These are phyloP conservation scores for Clamator glandarius DNA, from an alignment of 2,797 vertebrate species.

Conservation along the genomic window DNA sequence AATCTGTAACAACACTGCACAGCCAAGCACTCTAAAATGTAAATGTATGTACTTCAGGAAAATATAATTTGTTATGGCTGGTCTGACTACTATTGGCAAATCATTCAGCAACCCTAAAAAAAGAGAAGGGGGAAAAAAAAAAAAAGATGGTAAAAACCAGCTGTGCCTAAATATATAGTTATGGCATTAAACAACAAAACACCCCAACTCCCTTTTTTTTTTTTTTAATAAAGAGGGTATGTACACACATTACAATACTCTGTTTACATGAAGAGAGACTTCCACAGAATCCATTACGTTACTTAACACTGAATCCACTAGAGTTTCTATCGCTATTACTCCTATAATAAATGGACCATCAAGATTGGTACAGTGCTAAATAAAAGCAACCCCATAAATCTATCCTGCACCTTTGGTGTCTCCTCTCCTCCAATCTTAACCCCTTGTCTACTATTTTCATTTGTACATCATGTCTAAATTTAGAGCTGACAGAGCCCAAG, in stretches of 20 bases:
- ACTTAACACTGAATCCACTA: background rate
- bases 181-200: background rate
- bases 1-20: background rate
- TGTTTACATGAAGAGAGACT: background rate
- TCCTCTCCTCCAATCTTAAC: background rate
- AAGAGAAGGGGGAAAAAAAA: background rate
- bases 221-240: background rate
- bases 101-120: background rate
- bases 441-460: background rate
- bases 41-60: background rate
- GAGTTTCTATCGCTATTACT: background rate
- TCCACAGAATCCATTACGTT: background rate
- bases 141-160: background rate
- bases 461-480: background rate
- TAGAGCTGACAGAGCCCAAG: background rate
- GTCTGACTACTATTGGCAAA: background rate
- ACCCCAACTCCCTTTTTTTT: fast-evolving
- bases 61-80: background rate
- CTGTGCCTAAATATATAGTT: background rate
- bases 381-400: slow-evolving; percentile 1
- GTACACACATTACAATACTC: background rate
- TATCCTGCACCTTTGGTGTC: background rate
- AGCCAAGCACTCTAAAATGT: background rate
- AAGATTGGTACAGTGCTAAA: background rate
- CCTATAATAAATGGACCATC: background rate